These are phyloP conservation scores for Drosophila suboccidentalis DNA, from an alignment of 2,888 invertebrate species.

Conservation along the genomic window DNA sequence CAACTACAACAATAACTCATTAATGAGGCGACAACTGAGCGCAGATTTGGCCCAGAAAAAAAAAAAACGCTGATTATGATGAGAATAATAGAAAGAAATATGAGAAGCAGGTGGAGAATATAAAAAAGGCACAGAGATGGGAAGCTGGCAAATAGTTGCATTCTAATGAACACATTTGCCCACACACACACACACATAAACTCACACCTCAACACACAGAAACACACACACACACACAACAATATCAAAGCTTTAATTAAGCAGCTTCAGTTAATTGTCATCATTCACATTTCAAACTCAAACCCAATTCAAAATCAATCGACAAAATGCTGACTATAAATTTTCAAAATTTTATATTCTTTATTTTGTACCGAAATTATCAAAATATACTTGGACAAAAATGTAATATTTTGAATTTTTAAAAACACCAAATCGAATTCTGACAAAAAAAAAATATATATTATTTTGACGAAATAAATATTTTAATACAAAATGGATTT, in stretches of 20 bases:
- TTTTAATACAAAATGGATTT: no score
- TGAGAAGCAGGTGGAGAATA: background rate
- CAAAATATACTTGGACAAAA: no score
- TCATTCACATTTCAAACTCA: conserved; percentile 12
- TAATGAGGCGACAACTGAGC: conserved; percentile 66
- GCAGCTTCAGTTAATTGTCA: conserved; percentile 31
- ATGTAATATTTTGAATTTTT: no score
- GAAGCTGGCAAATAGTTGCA: conserved; percentile 60
- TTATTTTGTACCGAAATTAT: no score
- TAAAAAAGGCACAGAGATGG: conserved; percentile 17
- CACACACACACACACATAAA: background rate
- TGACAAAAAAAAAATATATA: no score
- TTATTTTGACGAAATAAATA: no score
- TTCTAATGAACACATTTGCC: conserved; percentile 69
- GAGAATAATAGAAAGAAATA: conserved; percentile 10
- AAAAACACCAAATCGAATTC: no score
- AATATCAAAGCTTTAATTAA: conserved; percentile 42
- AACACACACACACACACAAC: background rate
- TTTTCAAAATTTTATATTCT: no score
- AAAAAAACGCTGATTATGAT: conserved; percentile 7
- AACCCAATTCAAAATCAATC: background rate
- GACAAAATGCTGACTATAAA: background rate
- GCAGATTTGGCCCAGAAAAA: conserved; percentile 29
- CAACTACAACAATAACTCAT: conserved; percentile 62
- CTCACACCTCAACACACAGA: background rate